Base-by-base conservation (phyloP, 2,888 invertebrate species). In the Torymus aiolomorphi region DNA sequence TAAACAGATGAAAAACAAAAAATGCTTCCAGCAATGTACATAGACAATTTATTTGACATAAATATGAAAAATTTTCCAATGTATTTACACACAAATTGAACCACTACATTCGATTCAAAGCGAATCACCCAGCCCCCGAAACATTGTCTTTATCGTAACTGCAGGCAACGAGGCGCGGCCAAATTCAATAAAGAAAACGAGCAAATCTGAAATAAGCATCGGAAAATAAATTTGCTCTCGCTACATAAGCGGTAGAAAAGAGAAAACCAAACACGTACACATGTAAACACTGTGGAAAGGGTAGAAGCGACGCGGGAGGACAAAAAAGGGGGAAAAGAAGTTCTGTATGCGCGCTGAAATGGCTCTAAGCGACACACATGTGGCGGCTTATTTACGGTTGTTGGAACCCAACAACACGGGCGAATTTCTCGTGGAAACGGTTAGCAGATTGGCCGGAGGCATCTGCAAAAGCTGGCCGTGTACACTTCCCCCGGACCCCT, bases 401-500 rank as follows among this genome's bases (percentile, higher is more conserved):
- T 83, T 82, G 80, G 76, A 82, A 70, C 80, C 65, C 81, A 82
- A 78, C 82, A 80, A 76, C 69, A 73, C 54, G 62, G 18, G 77
- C 80, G 66, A 80, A 81, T 71, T 83, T 80, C 82, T 76, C 76
- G 49, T 20, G 80, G 76, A 82, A 84, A 82, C 83, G 83, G 82
- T 85, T 83, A 82, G 83, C 82, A 63, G 82, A 77, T 84, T 82
- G 82, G 77, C 80, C 75, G 81, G 80, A 79, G 73, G 16, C 51
- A 59, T 59, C 10, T 52, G 66, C 51, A 51, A 49, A 74, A 65
- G 56, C 74, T 61, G 3, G 11, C 10, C 31, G 24, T 18, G 13
- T 24, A 14, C 65, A 18, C 49, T 74, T 56, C 49, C 20, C 72
- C 80, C 1, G 42, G 66, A 69, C 69, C 73, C 62, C 62, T 69